Conservation (phyloP, 2,113 vertebrate genomes). For the Mus pahari region DNA sequence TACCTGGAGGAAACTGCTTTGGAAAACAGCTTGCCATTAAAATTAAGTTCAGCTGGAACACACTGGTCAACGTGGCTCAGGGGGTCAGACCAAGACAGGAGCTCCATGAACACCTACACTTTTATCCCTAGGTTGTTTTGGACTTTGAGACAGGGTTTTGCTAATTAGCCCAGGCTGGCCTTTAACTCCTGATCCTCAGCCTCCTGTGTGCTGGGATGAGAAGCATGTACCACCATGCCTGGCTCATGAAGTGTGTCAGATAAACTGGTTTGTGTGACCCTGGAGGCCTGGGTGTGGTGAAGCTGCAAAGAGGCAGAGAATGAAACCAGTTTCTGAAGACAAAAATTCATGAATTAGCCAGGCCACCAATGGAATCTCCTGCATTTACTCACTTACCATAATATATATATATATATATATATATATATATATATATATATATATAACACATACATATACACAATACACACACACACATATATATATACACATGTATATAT, state of each 20-base stretch:
- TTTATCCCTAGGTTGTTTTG: neutral
- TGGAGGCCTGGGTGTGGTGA: neutral
- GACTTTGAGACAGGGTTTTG: neutral
- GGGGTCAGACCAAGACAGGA: neutral
- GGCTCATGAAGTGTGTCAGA: neutral
- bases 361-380: neutral
- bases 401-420: no score
- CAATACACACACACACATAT: no score
- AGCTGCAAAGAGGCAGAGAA: neutral
- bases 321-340: conserved; percentile 46
- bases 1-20: conserved; percentile 14
- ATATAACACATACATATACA: no score
- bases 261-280: neutral
- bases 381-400: neutral
- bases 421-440: no score
- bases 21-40: neutral
- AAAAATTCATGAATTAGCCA: neutral
- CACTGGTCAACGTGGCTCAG: no score
- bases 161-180: neutral
- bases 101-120: neutral
- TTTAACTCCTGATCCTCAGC: neutral
- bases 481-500: fast-evolving
- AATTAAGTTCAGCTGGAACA: conserved; percentile 10
- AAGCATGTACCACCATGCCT: neutral
- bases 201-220: neutral